Evolutionary conservation across 1,140 invertebrate genomes (phyloP).

Genomic region (Lepidurus apus): DNA sequence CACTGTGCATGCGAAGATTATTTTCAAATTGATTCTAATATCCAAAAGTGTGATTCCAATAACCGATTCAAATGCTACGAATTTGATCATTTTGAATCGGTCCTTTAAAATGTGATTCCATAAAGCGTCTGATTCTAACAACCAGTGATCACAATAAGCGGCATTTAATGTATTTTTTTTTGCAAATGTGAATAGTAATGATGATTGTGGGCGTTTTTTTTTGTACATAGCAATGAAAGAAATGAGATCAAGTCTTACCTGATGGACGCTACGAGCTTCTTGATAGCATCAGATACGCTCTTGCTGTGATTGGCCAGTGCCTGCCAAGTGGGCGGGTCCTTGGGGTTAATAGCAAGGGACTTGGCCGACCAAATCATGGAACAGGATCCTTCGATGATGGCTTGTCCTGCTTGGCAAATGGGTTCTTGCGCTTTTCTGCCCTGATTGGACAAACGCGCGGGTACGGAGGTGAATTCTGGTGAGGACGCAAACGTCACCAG

Average conservation of each 20-base stretch:
- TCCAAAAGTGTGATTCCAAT: no score
- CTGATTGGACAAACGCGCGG: conserved; percentile 79
- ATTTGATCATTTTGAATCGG: no score
- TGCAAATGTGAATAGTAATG: not conserved
- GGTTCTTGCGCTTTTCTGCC: conserved; percentile 76
- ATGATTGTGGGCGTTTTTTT: not conserved
- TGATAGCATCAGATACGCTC: conserved; percentile 92
- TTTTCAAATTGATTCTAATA: no score
- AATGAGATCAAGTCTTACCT: conserved; percentile 48
- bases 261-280: conserved; percentile 83
- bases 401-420: conserved; percentile 72
- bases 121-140: not conserved
- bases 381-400: conserved; percentile 76
- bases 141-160: no score
- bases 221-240: not conserved
- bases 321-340: conserved; percentile 91
- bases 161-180: no score
- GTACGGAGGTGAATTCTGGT: conserved; percentile 85
- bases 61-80: no score
- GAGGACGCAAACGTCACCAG: conserved; percentile 88
- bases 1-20: no score
- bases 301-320: conserved; percentile 87
- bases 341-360: conserved; percentile 77
- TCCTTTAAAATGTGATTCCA: no score
- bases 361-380: conserved; percentile 87